Percentiles rank a stretch among this genome's conserved stretches.
Conservation (phyloP, 2,113 vertebrate species). For the Vidua macroura region DNA sequence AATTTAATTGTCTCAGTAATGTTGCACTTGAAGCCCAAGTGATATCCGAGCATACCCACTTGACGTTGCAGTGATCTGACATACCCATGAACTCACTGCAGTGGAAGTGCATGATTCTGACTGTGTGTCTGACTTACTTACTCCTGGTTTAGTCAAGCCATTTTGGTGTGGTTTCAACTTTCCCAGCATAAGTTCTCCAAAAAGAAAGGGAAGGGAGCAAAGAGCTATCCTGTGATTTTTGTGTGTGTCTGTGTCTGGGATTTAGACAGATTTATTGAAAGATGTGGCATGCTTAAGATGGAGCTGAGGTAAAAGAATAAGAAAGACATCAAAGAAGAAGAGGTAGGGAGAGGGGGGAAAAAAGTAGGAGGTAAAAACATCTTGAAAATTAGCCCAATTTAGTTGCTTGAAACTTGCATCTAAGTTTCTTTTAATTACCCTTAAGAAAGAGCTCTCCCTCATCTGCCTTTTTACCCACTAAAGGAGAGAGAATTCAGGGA, state of each 20-base stretch:
- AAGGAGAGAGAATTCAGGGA: not conserved
- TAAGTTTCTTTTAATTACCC: not conserved
- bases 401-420: not conserved
- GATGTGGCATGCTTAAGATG: not conserved
- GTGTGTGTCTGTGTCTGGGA: not conserved
- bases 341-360: not conserved
- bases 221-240: not conserved
- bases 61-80: not conserved
- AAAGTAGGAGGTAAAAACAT: not conserved
- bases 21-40: not conserved
- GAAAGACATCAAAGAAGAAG: not conserved
- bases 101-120: not conserved
- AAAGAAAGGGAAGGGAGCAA: not conserved
- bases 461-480: not conserved
- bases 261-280: not conserved
- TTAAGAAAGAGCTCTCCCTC: not conserved
- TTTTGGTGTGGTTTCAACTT: not conserved
- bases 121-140: not conserved
- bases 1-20: not conserved
- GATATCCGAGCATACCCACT: not conserved
- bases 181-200: not conserved
- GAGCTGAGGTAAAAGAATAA: not conserved
- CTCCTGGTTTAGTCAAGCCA: not conserved
- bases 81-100: not conserved
- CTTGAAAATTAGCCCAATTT: not conserved